Percentiles rank a stretch among this genome's conserved stretches.
Evolutionary conservation across 2,113 vertebrate species (phyloP).

Genomic region (Pterocles orientalis): DNA sequence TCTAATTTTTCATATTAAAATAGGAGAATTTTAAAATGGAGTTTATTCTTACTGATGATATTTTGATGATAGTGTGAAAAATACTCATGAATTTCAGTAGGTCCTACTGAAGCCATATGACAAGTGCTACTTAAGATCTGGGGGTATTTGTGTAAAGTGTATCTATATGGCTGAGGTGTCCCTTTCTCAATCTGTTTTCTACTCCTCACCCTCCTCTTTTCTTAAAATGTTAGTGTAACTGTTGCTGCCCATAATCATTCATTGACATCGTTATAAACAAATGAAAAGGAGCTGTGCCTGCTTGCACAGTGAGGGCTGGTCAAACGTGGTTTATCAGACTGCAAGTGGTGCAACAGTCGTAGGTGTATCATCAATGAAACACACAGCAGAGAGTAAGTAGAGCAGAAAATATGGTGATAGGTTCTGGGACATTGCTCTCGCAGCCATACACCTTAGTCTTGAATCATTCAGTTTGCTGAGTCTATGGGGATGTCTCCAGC

Average conservation of each 20-base stretch:
- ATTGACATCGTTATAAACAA: background rate
- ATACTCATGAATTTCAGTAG: background rate
- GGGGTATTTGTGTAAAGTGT: background rate
- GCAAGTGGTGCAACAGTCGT: rapidly evolving
- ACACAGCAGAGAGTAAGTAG: background rate
- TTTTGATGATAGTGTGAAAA: background rate
- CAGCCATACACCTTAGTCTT: background rate
- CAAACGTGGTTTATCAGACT: rapidly evolving
- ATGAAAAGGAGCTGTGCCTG: background rate
- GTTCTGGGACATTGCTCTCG: background rate
- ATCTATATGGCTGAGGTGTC: background rate
- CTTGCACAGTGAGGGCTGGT: background rate
- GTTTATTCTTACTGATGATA: background rate
- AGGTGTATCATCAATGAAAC: background rate
- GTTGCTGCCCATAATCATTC: background rate
- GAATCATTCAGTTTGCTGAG: background rate
- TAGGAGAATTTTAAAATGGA: background rate
- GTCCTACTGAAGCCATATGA: background rate
- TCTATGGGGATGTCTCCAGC: background rate
- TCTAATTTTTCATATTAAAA: background rate
- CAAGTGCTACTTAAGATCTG: background rate
- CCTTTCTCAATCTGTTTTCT: background rate
- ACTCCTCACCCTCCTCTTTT: background rate
- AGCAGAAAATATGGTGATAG: background rate
- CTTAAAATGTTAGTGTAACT: background rate